Evolutionary conservation across 2,113 vertebrate species (phyloP).

Genomic region (Platanista minor): DNA sequence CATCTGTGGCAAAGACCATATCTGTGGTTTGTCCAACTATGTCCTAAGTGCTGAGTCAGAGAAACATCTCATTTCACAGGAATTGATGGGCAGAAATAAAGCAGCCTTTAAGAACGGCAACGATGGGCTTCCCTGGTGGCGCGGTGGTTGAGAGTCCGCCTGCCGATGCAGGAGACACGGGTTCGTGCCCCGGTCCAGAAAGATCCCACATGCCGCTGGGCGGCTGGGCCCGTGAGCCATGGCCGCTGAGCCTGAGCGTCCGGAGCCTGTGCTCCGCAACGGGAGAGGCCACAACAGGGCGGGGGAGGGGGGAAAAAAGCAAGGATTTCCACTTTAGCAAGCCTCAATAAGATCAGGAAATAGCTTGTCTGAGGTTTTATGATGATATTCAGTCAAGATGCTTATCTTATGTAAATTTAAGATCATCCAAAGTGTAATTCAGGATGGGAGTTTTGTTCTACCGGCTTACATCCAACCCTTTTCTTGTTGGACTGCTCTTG

Average conservation of each 20-base stretch:
- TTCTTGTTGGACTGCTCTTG: background rate
- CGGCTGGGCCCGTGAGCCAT: too few relatives aligned
- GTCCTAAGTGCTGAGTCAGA: background rate
- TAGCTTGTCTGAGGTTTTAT: background rate
- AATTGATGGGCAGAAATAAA: background rate
- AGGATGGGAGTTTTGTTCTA: background rate
- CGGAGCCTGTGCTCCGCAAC: too few relatives aligned
- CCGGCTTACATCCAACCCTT: background rate
- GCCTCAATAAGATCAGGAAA: slow-evolving; percentile 32
- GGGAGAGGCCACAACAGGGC: too few relatives aligned
- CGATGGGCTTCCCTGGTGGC: too few relatives aligned
- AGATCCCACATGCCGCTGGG: too few relatives aligned
- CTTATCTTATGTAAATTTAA: slow-evolving; percentile 10
- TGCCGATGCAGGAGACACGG: too few relatives aligned
- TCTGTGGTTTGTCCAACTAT: background rate
- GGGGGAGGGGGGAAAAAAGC: too few relatives aligned
- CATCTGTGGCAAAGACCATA: background rate
- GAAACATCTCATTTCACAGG: background rate
- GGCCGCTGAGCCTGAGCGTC: too few relatives aligned
- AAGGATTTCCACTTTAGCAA: background rate
- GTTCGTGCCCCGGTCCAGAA: too few relatives aligned
- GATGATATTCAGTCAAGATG: background rate
- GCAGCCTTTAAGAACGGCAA: background rate
- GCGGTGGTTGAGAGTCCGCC: too few relatives aligned
- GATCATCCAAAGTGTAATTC: background rate